These are phyloP conservation scores for Panurus biarmicus DNA, from an alignment of 2,113 vertebrate species.

Conservation along the genomic window DNA sequence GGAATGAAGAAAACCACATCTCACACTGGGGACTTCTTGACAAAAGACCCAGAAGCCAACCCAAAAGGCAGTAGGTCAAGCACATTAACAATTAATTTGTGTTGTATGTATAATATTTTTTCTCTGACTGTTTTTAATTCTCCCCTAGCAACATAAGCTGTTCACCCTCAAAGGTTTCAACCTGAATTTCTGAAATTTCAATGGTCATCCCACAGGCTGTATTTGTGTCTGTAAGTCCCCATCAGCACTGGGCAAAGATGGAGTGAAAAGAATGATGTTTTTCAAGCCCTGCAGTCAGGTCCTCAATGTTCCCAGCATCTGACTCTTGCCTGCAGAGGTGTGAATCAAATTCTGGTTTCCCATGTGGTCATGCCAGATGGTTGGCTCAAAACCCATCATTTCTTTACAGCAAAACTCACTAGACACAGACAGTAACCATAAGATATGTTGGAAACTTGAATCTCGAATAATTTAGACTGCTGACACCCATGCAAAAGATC, in stretches of 20 bases:
- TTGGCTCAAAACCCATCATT: constrained; percentile 36
- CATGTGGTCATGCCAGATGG: constrained; percentile 58
- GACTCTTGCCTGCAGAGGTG: constrained; percentile 57
- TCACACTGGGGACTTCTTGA: neutral
- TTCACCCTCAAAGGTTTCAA: neutral
- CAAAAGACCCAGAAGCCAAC: neutral
- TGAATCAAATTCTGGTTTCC: constrained; percentile 61
- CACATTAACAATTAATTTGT: neutral
- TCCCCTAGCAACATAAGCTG: neutral
- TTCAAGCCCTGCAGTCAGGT: constrained; percentile 13
- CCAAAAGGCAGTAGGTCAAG: neutral
- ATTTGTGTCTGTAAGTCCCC: neutral
- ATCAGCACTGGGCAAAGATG: neutral
- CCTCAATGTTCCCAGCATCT: constrained; percentile 47
- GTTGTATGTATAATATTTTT: neutral
- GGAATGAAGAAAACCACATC: neutral
- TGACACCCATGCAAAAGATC: constrained; percentile 23
- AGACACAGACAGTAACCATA: constrained; percentile 60
- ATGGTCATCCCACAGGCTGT: neutral
- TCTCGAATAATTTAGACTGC: constrained; percentile 31
- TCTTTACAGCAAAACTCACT: constrained; percentile 52
- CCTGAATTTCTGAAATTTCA: neutral
- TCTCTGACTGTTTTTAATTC: neutral
- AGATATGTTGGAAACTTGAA: constrained; percentile 20
- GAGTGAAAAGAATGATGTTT: neutral